Evolutionary conservation across 2,113 vertebrate genomes (phyloP).

Genomic region (Rhinoderma darwinii): DNA sequence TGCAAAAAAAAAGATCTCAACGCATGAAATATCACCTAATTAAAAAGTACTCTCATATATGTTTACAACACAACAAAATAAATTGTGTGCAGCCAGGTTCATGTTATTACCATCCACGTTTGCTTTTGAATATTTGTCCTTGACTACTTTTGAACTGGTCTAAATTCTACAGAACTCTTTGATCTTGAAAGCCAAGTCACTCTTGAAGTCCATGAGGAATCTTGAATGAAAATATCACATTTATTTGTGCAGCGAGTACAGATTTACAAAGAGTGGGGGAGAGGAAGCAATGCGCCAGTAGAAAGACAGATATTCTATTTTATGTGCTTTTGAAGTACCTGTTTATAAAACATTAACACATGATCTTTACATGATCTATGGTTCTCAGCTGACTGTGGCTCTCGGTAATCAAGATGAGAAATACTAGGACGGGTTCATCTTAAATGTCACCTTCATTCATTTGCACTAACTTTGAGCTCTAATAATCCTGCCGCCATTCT

Average conservation of each 20-base stretch:
- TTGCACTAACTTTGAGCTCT: slow-evolving; percentile 44
- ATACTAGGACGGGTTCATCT: slow-evolving; percentile 28
- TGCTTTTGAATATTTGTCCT: slow-evolving; percentile 50
- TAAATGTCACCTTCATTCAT: slow-evolving; percentile 55
- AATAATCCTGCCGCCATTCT: slow-evolving; percentile 22
- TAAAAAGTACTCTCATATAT: background rate
- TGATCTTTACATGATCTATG: slow-evolving; percentile 54
- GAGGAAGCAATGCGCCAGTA: slow-evolving; percentile 31
- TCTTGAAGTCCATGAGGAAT: slow-evolving; percentile 23
- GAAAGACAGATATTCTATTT: slow-evolving; percentile 58
- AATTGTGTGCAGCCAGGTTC: background rate
- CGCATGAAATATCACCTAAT: background rate
- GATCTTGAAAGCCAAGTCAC: slow-evolving; percentile 40
- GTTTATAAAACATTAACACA: slow-evolving; percentile 60
- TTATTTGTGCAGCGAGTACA: slow-evolving; percentile 28
- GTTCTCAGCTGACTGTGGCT: slow-evolving; percentile 13
- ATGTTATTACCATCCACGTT: background rate
- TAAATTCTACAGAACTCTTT: slow-evolving; percentile 41
- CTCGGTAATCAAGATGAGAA: slow-evolving; percentile 50
- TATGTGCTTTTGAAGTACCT: slow-evolving; percentile 58
- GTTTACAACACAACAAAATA: slow-evolving; percentile 1
- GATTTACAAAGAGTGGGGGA: slow-evolving; percentile 36
- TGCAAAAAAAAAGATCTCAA: background rate
- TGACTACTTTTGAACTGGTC: slow-evolving; percentile 35
- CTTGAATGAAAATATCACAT: slow-evolving; percentile 54